Evolutionary conservation across 2,888 invertebrate species (phyloP).

Genomic region (Macaria notata): DNA sequence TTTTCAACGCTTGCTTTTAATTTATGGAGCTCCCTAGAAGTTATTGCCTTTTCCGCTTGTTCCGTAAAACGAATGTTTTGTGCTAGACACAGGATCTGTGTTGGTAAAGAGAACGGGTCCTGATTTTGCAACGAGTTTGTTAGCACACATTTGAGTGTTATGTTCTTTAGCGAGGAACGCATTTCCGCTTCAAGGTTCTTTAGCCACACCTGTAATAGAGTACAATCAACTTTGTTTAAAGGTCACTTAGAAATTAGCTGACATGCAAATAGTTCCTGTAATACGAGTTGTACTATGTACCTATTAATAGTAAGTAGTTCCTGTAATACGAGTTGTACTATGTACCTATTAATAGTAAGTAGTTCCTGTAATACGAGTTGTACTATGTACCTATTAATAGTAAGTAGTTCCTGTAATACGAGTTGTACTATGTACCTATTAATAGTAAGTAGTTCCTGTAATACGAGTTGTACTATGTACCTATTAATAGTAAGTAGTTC

Average conservation of each 20-base stretch:
- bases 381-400: too few species aligned
- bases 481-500: too few species aligned
- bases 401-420: too few species aligned
- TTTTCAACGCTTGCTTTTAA: conserved; percentile 75
- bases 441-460: too few species aligned
- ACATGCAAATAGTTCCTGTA: too few species aligned
- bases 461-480: too few species aligned
- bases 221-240: not conserved
- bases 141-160: conserved; percentile 82
- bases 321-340: too few species aligned
- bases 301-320: too few species aligned
- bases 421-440: too few species aligned
- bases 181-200: conserved; percentile 91
- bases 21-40: conserved; percentile 83
- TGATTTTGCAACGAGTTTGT: conserved; percentile 72
- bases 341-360: too few species aligned
- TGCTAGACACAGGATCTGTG: conserved; percentile 91
- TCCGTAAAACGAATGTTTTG: conserved; percentile 93
- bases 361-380: too few species aligned
- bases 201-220: conserved; percentile 84
- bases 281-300: too few species aligned
- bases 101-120: conserved; percentile 82
- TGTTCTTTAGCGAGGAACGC: conserved; percentile 84
- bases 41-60: conserved; percentile 91
- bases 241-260: not conserved